Evolutionary conservation across 2,113 vertebrate species (phyloP).

Genomic region (Nannospalax galili): DNA sequence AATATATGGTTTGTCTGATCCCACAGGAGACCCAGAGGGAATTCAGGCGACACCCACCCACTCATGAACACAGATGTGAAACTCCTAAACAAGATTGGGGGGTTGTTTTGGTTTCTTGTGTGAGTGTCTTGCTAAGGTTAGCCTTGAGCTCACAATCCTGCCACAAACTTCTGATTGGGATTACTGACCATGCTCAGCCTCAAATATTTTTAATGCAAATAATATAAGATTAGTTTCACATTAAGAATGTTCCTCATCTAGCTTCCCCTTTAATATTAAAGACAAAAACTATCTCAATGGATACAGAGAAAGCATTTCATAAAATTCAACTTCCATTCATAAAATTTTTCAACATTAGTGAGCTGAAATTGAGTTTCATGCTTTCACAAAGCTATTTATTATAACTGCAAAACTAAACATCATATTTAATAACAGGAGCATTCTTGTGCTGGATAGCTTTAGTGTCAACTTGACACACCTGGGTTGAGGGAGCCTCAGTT

Average conservation of each 20-base stretch:
- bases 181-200: not conserved
- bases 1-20: too few relatives aligned
- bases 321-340: not conserved
- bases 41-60: too few relatives aligned
- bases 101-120: not conserved
- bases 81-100: slow-evolving; percentile 5
- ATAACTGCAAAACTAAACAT: not conserved
- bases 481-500: too few relatives aligned
- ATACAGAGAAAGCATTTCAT: not conserved
- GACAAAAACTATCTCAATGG: not conserved
- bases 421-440: not conserved
- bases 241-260: not conserved
- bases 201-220: not conserved
- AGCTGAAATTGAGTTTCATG: not conserved
- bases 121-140: not conserved
- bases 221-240: not conserved
- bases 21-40: too few relatives aligned
- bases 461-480: too few relatives aligned
- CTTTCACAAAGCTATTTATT: not conserved
- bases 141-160: not conserved
- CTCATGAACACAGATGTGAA: slow-evolving; percentile 9
- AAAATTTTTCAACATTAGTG: not conserved
- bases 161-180: not conserved
- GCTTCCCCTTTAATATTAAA: not conserved
- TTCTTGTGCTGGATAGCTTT: too few relatives aligned